phyloP scores from a whole-genome alignment of 2,113 vertebrate species.

The Zeus faber region DNA sequence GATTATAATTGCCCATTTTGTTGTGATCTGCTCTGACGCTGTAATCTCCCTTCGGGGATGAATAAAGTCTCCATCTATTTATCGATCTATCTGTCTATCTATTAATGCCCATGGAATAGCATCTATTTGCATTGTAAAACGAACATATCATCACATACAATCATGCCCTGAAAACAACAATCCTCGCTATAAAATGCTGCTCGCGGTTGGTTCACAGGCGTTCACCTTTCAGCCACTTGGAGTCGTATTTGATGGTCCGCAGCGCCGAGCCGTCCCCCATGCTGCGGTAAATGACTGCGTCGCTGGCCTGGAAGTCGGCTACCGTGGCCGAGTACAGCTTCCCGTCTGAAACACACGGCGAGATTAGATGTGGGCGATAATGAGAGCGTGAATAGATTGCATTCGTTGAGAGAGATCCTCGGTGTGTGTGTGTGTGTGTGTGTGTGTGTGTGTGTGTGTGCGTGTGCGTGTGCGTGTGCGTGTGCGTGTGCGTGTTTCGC shows the following conservation, averaged over 20 bases:
- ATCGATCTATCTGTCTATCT: no score
- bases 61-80: no score
- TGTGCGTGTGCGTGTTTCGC: constrained; percentile 52
- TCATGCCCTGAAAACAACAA: no score
- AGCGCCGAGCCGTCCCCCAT: constrained; percentile 97
- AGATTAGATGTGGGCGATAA: constrained; percentile 52
- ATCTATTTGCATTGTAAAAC: no score
- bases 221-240: constrained; percentile 99
- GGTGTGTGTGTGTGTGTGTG: constrained; percentile 14
- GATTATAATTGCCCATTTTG: no score
- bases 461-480: constrained; percentile 23
- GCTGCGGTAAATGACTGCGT: constrained; percentile 98
- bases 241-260: constrained; percentile 98
- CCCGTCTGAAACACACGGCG: constrained; percentile 78
- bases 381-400: constrained; percentile 49
- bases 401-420: no score
- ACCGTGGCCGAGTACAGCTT: constrained; percentile 98
- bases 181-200: no score
- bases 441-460: constrained; percentile 15
- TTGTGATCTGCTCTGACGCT: no score
- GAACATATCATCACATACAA: no score
- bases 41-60: no score
- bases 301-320: constrained; percentile 97
- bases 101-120: no score
- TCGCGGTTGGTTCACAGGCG: no score